Base-by-base conservation (phyloP, 2,797 vertebrate genomes). In the Malurus splendens region DNA sequence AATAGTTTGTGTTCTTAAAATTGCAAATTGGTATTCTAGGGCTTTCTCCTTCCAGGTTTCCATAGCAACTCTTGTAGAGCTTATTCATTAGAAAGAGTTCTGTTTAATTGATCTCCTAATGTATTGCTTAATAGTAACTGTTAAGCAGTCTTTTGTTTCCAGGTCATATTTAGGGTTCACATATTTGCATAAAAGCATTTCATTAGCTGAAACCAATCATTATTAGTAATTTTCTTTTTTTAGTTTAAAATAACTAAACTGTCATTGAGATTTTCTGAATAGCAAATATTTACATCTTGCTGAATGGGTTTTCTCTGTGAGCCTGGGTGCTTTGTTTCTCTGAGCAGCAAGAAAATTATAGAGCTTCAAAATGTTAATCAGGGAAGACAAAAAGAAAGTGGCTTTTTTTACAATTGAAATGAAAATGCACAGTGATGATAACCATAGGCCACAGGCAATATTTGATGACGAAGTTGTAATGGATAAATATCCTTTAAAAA, bases 21-120 rank as follows among this genome's bases (percentile, higher is more conserved):
- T 93, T 92, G 94, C 91, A 97, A 95, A 97, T 97, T 97, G 93
- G 92, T 86, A 96, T 96, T 95, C 96, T 96, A 94, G 94, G 95
- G 96, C 96, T 98, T 97, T 97, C 97, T 97, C 96, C 96, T 96
- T 97, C 93, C 96, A 94, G 95, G 98, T 99, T 98, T 98, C 98
- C 96, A 98, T 98, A 96, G 98, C 96, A 98, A 99, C 98, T 92
- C 89, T 93, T 95, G 96, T 96, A 96, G 83, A 96, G 95, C 96
- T 96, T 98, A 93, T 94, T 98, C 98, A 98, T 98, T 98, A 98
- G 97, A 98, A 98, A 98, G 97, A 98, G 96, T 98, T 98, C 98
- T 98, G 96, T 98, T 99, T 99, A 99, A 99, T 99, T 99, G 99
- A 99, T 99, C 98, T 98, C 98, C 98, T 99, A 99, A 99, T 99